These are phyloP conservation scores for Grus americana DNA, from an alignment of 2,113 vertebrate species.

Conservation along the genomic window DNA sequence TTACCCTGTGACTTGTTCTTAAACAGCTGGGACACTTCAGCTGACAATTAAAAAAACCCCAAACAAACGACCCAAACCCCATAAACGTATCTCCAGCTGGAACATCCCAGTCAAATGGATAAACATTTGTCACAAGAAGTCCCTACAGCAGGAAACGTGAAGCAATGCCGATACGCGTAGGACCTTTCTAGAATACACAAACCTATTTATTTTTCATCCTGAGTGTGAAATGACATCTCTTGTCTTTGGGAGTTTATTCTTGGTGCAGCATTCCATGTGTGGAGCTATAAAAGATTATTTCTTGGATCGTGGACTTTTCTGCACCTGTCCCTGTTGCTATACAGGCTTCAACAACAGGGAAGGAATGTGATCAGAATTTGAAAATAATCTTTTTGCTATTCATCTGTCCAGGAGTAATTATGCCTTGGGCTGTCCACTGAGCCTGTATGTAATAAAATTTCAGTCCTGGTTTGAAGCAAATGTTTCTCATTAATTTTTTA, in stretches of 20 bases:
- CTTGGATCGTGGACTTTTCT: not conserved
- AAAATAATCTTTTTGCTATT: not conserved
- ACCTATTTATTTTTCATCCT: not conserved
- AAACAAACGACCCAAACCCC: not conserved
- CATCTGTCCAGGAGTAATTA: not conserved
- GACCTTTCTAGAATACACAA: not conserved
- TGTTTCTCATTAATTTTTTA: not conserved
- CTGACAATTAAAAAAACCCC: not conserved
- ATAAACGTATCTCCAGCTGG: not conserved
- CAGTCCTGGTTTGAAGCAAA: not conserved
- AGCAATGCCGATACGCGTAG: accelerated
- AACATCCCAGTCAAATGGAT: not conserved
- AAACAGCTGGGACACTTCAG: not conserved
- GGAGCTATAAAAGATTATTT: not conserved
- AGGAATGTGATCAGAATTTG: not conserved
- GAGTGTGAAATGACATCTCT: not conserved
- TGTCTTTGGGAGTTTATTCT: not conserved
- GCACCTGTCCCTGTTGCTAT: not conserved
- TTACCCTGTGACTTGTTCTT: not conserved
- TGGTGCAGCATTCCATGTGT: not conserved
- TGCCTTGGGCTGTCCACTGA: not conserved
- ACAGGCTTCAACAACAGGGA: not conserved
- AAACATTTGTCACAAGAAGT: not conserved
- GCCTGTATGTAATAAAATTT: not conserved
- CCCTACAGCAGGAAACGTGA: not conserved